Conservation (phyloP, 2,888 invertebrate species). For the Eristalinus sepulchralis region DNA sequence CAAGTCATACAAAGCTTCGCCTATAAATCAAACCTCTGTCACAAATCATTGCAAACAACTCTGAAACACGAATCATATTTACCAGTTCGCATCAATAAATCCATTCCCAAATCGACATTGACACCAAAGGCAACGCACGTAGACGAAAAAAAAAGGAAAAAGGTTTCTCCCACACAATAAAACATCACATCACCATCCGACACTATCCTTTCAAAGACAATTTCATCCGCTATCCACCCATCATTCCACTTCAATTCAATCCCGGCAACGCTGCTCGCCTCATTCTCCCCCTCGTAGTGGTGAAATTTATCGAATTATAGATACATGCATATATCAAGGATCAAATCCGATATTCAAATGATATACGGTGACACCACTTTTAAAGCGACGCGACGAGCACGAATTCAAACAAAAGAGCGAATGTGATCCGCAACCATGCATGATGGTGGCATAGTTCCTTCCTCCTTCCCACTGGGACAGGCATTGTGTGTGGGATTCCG, state of each 20-base stretch:
- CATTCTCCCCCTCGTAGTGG: background rate
- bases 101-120: slow-evolving; percentile 2
- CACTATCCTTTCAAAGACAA: slow-evolving; percentile 12
- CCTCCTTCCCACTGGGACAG: background rate
- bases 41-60: background rate
- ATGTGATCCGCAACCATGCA: slow-evolving; percentile 31
- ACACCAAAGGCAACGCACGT: background rate
- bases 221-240: slow-evolving; percentile 4
- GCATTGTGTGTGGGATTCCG: background rate
- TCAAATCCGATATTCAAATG: slow-evolving; percentile 69
- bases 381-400: slow-evolving; percentile 41
- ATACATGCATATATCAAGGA: slow-evolving; percentile 47
- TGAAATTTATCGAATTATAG: slow-evolving; percentile 61
- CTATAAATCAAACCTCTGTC: background rate
- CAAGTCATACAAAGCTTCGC: background rate
- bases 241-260: slow-evolving; percentile 24
- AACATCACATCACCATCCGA: background rate
- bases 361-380: slow-evolving; percentile 62
- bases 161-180: background rate
- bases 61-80: background rate
- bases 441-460: slow-evolving; percentile 34
- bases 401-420: slow-evolving; percentile 26
- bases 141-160: background rate
- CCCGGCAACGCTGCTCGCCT: background rate
- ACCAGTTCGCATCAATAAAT: slow-evolving; percentile 19